Conservation (phyloP, 2,113 vertebrate species). For the Archilochus colubris region DNA sequence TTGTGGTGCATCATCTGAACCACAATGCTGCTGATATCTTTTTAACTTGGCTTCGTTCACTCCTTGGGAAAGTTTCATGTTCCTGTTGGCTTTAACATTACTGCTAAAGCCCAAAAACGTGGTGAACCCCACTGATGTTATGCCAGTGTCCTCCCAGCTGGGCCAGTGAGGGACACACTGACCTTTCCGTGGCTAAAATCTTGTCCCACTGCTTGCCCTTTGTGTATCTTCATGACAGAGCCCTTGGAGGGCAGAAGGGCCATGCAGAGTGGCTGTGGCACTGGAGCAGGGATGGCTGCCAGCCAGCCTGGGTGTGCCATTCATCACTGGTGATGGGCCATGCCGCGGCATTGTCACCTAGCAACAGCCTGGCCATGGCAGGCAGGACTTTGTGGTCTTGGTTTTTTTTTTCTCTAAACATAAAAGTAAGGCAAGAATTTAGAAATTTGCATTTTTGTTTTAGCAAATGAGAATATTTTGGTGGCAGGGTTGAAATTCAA, state of each 20-base stretch:
- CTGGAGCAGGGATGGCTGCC: slow-evolving; percentile 85
- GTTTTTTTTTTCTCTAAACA: slow-evolving; percentile 17
- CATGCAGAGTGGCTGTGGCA: fast-evolving
- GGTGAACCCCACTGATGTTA: background rate
- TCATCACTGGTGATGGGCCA: slow-evolving; percentile 93
- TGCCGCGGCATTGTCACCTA: slow-evolving; percentile 94
- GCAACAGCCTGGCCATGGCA: slow-evolving; percentile 90
- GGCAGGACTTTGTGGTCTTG: background rate
- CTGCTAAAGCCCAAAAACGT: background rate
- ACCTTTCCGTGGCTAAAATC: slow-evolving; percentile 43
- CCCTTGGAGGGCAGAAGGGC: background rate
- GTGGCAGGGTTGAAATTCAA: slow-evolving; percentile 77
- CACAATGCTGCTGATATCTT: fast-evolving
- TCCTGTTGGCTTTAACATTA: background rate
- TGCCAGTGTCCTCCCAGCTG: background rate
- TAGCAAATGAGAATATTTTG: slow-evolving; percentile 84
- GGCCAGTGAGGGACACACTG: background rate
- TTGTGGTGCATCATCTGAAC: background rate
- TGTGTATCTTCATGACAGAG: slow-evolving; percentile 71
- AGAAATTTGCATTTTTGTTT: slow-evolving; percentile 88
- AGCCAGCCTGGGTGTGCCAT: slow-evolving; percentile 91
- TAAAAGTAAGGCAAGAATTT: slow-evolving; percentile 84
- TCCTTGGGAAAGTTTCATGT: background rate
- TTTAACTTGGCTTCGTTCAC: background rate
- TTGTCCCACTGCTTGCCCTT: slow-evolving; percentile 58